A percentile compares a stretch with the other conserved stretches of the same genome.
phyloP scores from a whole-genome alignment of 2,797 vertebrate genomes.

The Furcifer pardalis region DNA sequence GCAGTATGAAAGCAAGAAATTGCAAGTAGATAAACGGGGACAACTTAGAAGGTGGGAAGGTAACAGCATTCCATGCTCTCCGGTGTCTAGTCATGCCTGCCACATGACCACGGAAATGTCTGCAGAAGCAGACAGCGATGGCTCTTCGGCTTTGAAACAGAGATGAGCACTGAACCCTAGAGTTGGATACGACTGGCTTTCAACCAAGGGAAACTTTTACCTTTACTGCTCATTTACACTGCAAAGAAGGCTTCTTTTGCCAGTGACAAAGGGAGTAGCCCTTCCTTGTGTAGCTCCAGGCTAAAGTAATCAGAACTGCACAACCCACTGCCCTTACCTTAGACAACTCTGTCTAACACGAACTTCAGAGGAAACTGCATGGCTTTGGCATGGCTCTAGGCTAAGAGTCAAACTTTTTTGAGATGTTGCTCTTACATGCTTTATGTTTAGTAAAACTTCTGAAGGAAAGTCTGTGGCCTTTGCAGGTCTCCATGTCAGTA shows the following conservation, averaged over 20 bases:
- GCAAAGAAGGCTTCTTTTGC: background rate
- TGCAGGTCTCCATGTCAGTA: background rate
- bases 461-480: background rate
- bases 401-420: background rate
- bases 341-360: background rate
- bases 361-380: background rate
- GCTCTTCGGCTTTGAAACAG: too few relatives aligned
- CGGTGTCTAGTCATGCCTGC: too few relatives aligned
- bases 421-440: background rate
- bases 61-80: too few relatives aligned
- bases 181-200: too few relatives aligned
- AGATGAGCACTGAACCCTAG: too few relatives aligned
- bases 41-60: too few relatives aligned
- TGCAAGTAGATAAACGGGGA: too few relatives aligned
- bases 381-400: background rate
- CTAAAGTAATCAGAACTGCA: background rate
- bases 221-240: background rate
- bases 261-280: background rate
- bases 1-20: too few relatives aligned
- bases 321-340: background rate
- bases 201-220: too few relatives aligned
- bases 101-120: too few relatives aligned
- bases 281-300: background rate
- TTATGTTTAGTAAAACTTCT: background rate
- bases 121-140: too few relatives aligned